Evolutionary conservation across 2,113 vertebrate species (phyloP).

Genomic region (Salvator merianae): DNA sequence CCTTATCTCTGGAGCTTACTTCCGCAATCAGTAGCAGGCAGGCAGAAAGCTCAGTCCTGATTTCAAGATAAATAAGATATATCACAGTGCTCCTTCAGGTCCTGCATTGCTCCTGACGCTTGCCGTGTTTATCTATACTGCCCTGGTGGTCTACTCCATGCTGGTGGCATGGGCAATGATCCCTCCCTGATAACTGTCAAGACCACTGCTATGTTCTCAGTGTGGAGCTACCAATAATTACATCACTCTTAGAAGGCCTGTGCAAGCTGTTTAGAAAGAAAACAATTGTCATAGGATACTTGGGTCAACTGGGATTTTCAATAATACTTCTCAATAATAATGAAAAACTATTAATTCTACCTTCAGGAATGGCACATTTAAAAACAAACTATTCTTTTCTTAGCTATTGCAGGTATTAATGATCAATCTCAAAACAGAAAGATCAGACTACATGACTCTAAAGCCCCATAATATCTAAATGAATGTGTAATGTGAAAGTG

Average conservation of each 20-base stretch:
- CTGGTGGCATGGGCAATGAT: conserved; percentile 42
- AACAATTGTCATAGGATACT: conserved; percentile 31
- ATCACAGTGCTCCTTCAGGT: conserved; percentile 12
- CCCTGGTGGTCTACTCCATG: conserved; percentile 58
- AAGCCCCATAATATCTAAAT: background rate
- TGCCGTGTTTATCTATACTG: conserved; percentile 56
- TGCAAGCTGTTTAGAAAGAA: conserved; percentile 55
- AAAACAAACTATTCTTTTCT: background rate
- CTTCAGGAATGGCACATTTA: background rate
- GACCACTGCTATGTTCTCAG: conserved; percentile 32
- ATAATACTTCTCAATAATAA: conserved; percentile 36
- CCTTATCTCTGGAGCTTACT: conserved; percentile 25
- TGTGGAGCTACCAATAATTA: conserved; percentile 39
- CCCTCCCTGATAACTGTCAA: conserved; percentile 50
- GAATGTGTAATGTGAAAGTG: too few relatives aligned
- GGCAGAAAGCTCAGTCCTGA: conserved; percentile 26
- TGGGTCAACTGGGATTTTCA: background rate
- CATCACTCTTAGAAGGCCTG: conserved; percentile 34
- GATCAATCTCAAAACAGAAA: background rate
- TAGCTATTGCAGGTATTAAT: conserved; percentile 9
- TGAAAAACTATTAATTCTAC: conserved; percentile 16
- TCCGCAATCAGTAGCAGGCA: conserved; percentile 18
- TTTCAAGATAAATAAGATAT: conserved; percentile 38
- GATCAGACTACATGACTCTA: background rate
- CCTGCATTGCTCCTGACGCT: conserved; percentile 31